These are phyloP conservation scores for Trachythela sp. DNA, from an alignment of 64 coral and sea anemone genomes.

Conservation along the genomic window DNA sequence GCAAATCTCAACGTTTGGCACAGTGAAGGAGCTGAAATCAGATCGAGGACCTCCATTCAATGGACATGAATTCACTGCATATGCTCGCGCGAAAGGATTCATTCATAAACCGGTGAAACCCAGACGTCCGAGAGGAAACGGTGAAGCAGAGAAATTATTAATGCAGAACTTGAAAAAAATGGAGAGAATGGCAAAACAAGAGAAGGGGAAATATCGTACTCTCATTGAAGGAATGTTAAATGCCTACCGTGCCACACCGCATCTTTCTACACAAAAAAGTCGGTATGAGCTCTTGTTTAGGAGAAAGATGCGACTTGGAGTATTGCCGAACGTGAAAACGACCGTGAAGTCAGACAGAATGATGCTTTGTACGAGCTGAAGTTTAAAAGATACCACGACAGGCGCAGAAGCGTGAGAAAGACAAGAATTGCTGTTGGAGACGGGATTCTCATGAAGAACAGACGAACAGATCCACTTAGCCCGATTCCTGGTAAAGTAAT, in stretches of 20 bases:
- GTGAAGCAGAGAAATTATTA: not conserved
- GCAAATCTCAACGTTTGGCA: not conserved
- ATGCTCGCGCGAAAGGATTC: not conserved
- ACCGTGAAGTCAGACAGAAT: not conserved
- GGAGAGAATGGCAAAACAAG: not conserved
- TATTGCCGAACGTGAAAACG: not conserved
- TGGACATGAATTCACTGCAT: not conserved
- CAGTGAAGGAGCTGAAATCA: not conserved
- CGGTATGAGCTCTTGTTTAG: not conserved
- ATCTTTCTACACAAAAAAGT: not conserved
- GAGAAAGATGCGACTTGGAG: not conserved
- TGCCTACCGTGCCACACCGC: not conserved
- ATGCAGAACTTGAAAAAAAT: not conserved
- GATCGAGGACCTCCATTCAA: not conserved
- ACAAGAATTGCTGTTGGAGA: not conserved
- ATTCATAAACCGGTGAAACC: not conserved
- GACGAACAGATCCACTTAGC: not conserved
- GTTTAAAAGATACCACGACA: not conserved
- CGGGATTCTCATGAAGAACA: constrained; percentile 1
- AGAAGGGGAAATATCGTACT: not conserved
- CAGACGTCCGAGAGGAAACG: too few species aligned
- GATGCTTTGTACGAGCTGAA: not conserved
- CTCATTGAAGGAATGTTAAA: too few species aligned
- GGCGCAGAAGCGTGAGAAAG: not conserved
- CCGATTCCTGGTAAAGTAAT: not conserved